These are phyloP conservation scores for Phaenicophaeus curvirostris DNA, from an alignment of 2,797 vertebrate genomes.

Conservation along the genomic window DNA sequence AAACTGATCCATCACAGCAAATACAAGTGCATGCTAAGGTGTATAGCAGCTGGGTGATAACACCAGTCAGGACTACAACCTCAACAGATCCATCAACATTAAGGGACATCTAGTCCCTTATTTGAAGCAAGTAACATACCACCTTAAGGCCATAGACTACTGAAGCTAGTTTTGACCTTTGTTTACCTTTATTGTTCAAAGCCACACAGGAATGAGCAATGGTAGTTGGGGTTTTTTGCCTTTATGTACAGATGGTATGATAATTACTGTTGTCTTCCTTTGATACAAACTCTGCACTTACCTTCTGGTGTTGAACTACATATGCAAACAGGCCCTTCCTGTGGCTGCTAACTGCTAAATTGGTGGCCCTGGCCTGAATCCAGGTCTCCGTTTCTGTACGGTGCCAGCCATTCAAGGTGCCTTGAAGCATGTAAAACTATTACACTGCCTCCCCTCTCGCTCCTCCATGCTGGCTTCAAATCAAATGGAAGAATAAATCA, in stretches of 20 bases:
- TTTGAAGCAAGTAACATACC: neutral
- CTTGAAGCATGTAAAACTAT: neutral
- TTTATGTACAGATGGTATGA: neutral
- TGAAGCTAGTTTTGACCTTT: neutral
- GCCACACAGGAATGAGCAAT: neutral
- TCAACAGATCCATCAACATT: neutral
- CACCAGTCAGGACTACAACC: neutral
- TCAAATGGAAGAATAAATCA: slow-evolving; percentile 23
- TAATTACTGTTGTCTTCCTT: neutral
- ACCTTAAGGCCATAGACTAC: neutral
- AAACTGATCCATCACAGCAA: neutral
- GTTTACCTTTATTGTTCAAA: neutral
- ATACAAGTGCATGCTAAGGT: neutral
- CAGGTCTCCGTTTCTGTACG: neutral
- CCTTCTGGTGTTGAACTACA: neutral
- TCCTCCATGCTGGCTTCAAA: slow-evolving; percentile 6
- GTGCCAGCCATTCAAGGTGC: neutral
- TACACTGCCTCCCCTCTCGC: neutral
- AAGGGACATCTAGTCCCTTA: neutral
- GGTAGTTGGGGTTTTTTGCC: neutral
- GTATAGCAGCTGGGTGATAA: neutral
- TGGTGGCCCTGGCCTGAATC: neutral
- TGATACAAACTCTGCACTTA: neutral
- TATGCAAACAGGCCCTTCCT: neutral
- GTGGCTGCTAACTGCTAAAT: neutral